Percentiles rank a stretch among this genome's conserved stretches.
Evolutionary conservation across 92 coral and sea anemone genomes (phyloP).

Genomic region (Ricordea florida): DNA sequence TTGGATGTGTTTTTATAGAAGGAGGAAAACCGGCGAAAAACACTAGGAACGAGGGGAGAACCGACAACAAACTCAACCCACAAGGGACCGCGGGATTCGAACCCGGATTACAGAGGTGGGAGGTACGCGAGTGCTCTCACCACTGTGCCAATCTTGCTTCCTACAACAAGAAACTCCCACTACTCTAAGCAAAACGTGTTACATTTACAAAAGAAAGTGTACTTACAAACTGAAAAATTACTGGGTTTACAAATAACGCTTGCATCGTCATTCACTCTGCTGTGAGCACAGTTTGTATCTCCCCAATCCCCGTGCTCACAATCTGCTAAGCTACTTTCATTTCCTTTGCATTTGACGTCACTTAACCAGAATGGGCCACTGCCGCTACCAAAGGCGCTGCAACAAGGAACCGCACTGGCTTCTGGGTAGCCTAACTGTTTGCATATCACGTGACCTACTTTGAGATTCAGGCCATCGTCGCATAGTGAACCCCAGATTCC

Average conservation of each 20-base stretch:
- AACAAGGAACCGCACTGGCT: slow-evolving; percentile 65
- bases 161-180: too few species aligned
- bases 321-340: slow-evolving; percentile 53
- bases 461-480: slow-evolving; percentile 29
- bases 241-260: slow-evolving; percentile 43
- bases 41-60: too few species aligned
- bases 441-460: slow-evolving; percentile 63
- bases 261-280: neutral
- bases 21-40: too few species aligned
- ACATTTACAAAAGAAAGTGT: too few species aligned
- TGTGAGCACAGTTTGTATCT: neutral
- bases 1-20: too few species aligned
- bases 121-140: too few species aligned
- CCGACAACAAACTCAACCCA: too few species aligned
- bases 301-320: slow-evolving; percentile 45
- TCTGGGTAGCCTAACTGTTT: slow-evolving; percentile 55
- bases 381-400: slow-evolving; percentile 19
- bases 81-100: too few species aligned
- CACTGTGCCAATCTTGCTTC: too few species aligned
- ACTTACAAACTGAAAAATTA: slow-evolving; percentile 36
- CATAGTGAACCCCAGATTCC: slow-evolving; percentile 71
- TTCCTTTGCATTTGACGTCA: slow-evolving; percentile 57
- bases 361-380: slow-evolving; percentile 18
- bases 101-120: too few species aligned
- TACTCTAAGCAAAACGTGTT: too few species aligned